A percentile compares a stretch with the other conserved stretches of the same genome.
phyloP scores from a whole-genome alignment of 2,113 vertebrate species.

The Amazona guildingii region DNA sequence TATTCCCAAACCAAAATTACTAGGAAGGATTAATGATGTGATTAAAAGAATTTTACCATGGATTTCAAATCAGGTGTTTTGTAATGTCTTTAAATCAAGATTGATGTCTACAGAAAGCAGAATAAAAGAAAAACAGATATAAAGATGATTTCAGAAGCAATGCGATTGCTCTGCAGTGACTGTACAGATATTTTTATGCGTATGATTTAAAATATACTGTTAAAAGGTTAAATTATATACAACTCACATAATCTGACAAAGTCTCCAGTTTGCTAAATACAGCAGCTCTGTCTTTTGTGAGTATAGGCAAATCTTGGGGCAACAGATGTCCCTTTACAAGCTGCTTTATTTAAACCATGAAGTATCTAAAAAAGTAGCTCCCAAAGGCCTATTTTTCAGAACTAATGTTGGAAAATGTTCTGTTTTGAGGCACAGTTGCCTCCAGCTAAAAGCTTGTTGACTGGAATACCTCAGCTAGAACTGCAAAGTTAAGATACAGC shows the following conservation, averaged over 20 bases:
- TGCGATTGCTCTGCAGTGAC: neutral
- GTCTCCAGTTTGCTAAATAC: neutral
- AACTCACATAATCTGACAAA: neutral
- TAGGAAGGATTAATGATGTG: neutral
- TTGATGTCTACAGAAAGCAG: neutral
- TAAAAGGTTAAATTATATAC: constrained; percentile 35
- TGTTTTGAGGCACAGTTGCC: constrained; percentile 32
- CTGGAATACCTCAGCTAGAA: constrained; percentile 11
- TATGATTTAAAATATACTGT: neutral
- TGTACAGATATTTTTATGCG: neutral
- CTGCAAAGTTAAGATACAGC: neutral
- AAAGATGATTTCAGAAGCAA: neutral
- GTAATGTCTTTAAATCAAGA: neutral
- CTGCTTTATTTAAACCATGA: constrained; percentile 26
- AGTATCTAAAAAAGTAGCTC: constrained; percentile 5
- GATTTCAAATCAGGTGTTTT: neutral
- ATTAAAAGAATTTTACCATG: neutral
- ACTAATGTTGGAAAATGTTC: constrained; percentile 42
- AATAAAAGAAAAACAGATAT: neutral
- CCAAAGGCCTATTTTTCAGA: constrained; percentile 38
- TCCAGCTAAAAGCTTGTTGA: constrained; percentile 14
- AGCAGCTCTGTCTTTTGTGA: neutral
- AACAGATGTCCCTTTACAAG: constrained; percentile 33
- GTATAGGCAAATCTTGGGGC: neutral
- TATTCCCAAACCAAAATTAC: neutral